Percentiles rank a stretch among this genome's conserved stretches.
Conservation (phyloP, 1,140 invertebrate genomes). For the Drosophila mojavensis region DNA sequence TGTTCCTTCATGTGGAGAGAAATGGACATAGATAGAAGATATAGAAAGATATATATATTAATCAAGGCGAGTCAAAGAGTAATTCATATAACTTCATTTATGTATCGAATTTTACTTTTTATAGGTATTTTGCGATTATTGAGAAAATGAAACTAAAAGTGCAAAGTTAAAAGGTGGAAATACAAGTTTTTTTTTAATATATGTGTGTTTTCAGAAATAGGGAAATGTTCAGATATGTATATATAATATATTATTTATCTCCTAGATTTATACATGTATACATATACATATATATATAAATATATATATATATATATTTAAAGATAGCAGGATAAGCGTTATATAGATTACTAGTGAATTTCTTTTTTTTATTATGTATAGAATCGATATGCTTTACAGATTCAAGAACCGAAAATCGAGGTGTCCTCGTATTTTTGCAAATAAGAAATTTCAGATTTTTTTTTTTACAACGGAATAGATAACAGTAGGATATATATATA, state of each 20-base stretch:
- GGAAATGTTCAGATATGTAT: constrained; percentile 51
- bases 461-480: constrained; percentile 5
- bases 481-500: too few species aligned
- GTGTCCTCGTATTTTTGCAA: constrained; percentile 9
- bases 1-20: constrained; percentile 68
- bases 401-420: constrained; percentile 14
- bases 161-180: constrained; percentile 59
- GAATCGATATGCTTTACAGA: constrained; percentile 40
- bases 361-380: constrained; percentile 15
- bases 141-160: constrained; percentile 76
- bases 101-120: constrained; percentile 12
- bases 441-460: constrained; percentile 19
- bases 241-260: constrained; percentile 20
- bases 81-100: constrained; percentile 3
- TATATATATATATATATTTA: constrained; percentile 42
- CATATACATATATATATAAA: neutral
- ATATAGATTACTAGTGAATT: constrained; percentile 46
- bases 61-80: neutral
- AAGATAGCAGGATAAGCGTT: constrained; percentile 61
- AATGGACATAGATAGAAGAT: constrained; percentile 13
- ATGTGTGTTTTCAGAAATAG: constrained; percentile 22
- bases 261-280: constrained; percentile 41
- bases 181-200: constrained; percentile 31
- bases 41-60: constrained; percentile 38
- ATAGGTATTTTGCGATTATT: constrained; percentile 44